A percentile compares a stretch with the other conserved stretches of the same genome.
Evolutionary conservation across 64 coral and sea anemone species (phyloP).

Genomic region (Catalaphyllia jardinei): DNA sequence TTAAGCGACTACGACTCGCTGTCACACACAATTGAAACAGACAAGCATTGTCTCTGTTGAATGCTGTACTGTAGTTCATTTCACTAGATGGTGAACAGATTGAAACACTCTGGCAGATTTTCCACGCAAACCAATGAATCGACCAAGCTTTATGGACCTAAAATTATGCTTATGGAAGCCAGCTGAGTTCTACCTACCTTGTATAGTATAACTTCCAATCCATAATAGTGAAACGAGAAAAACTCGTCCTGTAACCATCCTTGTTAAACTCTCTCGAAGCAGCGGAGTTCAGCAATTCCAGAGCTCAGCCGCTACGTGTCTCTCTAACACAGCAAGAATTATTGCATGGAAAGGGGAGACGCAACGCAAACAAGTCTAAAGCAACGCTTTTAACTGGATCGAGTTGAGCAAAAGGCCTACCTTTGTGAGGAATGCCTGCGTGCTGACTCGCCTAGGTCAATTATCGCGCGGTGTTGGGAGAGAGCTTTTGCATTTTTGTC

Average conservation of each 20-base stretch:
- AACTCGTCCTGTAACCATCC: not conserved
- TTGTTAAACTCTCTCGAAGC: not conserved
- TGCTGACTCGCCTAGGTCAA: not conserved
- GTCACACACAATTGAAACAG: conserved; percentile 16
- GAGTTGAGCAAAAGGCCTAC: conserved; percentile 9
- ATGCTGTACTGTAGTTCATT: not conserved
- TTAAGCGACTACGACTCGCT: not conserved
- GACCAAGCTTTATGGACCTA: not conserved
- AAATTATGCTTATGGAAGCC: not conserved
- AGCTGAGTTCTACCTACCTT: not conserved
- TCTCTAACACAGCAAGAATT: not conserved
- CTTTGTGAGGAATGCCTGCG: conserved; percentile 12
- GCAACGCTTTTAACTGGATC: not conserved
- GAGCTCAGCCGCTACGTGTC: not conserved
- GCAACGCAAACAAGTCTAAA: not conserved
- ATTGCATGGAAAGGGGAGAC: not conserved
- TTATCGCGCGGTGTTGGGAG: conserved; percentile 21
- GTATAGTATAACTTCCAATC: conserved; percentile 2
- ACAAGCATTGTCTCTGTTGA: conserved; percentile 2
- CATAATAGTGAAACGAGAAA: not conserved
- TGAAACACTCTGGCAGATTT: not conserved
- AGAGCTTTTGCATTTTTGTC: conserved; percentile 10
- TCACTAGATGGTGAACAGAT: not conserved
- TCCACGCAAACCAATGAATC: not conserved
- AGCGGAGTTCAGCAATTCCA: not conserved